Percentiles rank a stretch among this genome's conserved stretches.
Evolutionary conservation across 2,888 invertebrate species (phyloP).

Genomic region (Sinotaia quadrata): DNA sequence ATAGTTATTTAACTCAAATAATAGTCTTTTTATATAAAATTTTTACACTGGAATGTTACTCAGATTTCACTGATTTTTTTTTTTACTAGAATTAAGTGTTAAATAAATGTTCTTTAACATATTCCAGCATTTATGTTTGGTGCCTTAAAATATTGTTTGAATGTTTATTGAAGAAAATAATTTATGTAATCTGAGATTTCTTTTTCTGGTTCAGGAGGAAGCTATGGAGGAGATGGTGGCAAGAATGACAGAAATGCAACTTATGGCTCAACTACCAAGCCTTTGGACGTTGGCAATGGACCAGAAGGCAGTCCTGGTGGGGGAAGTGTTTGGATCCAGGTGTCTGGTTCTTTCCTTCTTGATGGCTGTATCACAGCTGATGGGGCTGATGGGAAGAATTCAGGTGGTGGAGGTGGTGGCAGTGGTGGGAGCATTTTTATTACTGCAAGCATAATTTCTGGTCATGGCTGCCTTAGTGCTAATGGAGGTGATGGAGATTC

Average conservation of each 20-base stretch:
- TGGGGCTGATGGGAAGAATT: slow-evolving; percentile 30
- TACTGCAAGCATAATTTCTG: slow-evolving; percentile 38
- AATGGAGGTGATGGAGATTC: slow-evolving; percentile 46
- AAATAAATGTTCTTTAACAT: too few relatives aligned
- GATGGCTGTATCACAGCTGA: slow-evolving; percentile 47
- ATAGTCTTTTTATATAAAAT: too few relatives aligned
- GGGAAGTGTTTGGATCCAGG: slow-evolving; percentile 42
- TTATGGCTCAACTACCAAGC: slow-evolving; percentile 44
- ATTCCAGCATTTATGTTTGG: too few relatives aligned
- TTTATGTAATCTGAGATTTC: too few relatives aligned
- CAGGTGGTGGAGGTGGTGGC: slow-evolving; percentile 35
- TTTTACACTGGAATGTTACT: too few relatives aligned
- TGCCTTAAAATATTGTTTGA: too few relatives aligned
- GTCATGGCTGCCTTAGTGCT: slow-evolving; percentile 47
- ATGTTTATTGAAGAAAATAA: too few relatives aligned
- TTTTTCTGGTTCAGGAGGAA: slow-evolving; percentile 51
- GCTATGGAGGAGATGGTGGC: slow-evolving; percentile 56
- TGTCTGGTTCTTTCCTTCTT: slow-evolving; percentile 32
- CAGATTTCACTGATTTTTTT: too few relatives aligned
- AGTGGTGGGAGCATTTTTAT: slow-evolving; percentile 50
- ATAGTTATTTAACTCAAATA: too few relatives aligned
- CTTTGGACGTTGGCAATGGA: slow-evolving; percentile 46
- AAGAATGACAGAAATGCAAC: not conserved
- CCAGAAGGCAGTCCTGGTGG: slow-evolving; percentile 44
- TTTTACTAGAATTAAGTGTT: too few relatives aligned